These are phyloP conservation scores for Tenebrosternarchus preto DNA, from an alignment of 2,113 vertebrate species.

Conservation along the genomic window DNA sequence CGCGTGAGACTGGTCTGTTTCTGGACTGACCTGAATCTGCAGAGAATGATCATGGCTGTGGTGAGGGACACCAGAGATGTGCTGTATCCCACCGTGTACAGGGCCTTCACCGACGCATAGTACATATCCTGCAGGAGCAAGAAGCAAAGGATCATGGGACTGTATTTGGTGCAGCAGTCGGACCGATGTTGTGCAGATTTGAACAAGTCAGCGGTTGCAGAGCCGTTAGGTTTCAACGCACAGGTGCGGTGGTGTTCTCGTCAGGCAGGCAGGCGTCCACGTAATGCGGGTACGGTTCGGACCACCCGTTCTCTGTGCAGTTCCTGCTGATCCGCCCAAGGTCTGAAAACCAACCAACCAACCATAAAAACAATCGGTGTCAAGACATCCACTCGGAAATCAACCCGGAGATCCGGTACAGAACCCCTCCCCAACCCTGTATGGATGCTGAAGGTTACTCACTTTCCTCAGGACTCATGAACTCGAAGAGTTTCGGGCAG, in stretches of 20 bases:
- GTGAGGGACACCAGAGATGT: conserved; percentile 94
- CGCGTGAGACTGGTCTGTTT: conserved; percentile 10
- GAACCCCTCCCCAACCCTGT: too few species aligned
- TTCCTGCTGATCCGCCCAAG: conserved; percentile 86
- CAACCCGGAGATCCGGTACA: too few species aligned
- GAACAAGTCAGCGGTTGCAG: not conserved
- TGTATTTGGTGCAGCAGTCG: too few species aligned
- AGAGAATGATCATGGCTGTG: conserved; percentile 95
- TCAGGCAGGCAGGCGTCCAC: conserved; percentile 86
- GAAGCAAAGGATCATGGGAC: conserved; percentile 15
- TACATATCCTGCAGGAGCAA: conserved; percentile 79
- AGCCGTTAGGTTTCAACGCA: conserved; percentile 57
- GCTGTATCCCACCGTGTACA: conserved; percentile 98
- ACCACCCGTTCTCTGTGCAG: conserved; percentile 93
- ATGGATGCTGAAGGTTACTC: conserved; percentile 43
- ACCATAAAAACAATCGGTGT: not conserved
- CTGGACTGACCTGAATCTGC: conserved; percentile 90
- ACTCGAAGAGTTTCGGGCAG: conserved; percentile 87
- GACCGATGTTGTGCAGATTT: too few species aligned
- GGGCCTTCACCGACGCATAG: conserved; percentile 90
- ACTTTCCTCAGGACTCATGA: conserved; percentile 89
- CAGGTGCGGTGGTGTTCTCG: conserved; percentile 78
- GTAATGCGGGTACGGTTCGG: conserved; percentile 92
- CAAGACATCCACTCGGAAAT: not conserved
- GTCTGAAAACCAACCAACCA: conserved; percentile 60